Conservation (phyloP, 2,888 invertebrate species). For the Chymomyza caudatula region DNA sequence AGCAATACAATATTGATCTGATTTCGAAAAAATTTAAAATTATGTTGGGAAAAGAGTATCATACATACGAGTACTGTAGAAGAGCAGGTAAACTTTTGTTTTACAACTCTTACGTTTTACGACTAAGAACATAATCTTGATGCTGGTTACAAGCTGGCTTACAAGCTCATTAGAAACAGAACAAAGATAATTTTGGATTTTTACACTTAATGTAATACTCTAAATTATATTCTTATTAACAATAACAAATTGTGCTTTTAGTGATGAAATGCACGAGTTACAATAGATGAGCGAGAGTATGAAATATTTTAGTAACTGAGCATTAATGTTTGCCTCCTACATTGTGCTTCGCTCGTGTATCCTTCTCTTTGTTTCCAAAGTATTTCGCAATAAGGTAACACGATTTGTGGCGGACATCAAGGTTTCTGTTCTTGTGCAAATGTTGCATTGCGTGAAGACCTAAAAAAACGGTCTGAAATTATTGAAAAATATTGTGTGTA, state of each 20-base stretch:
- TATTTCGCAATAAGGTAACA: constrained; percentile 97
- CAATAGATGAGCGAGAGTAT: no score
- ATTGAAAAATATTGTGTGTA: neutral
- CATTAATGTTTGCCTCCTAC: constrained; percentile 84
- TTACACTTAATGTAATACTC: neutral
- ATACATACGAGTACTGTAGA: no score
- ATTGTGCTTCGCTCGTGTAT: constrained; percentile 87
- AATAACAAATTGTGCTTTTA: neutral
- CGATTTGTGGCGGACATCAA: constrained; percentile 97
- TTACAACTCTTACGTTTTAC: no score
- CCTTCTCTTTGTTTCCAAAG: constrained; percentile 94
- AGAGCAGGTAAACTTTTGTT: no score
- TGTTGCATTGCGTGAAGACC: constrained; percentile 99
- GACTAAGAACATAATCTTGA: no score
- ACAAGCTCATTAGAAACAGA: neutral
- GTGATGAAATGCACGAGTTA: neutral
- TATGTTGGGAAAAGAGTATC: no score
- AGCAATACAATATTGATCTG: no score
- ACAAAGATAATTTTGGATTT: neutral
- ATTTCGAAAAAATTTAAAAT: no score
- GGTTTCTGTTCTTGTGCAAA: constrained; percentile 96
- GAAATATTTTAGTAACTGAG: constrained; percentile 82
- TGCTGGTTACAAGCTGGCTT: no score
- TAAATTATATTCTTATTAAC: no score
- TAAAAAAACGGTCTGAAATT: constrained; percentile 68